These are phyloP conservation scores for Empis stercorea DNA, from an alignment of 2,888 invertebrate species.

Conservation along the genomic window DNA sequence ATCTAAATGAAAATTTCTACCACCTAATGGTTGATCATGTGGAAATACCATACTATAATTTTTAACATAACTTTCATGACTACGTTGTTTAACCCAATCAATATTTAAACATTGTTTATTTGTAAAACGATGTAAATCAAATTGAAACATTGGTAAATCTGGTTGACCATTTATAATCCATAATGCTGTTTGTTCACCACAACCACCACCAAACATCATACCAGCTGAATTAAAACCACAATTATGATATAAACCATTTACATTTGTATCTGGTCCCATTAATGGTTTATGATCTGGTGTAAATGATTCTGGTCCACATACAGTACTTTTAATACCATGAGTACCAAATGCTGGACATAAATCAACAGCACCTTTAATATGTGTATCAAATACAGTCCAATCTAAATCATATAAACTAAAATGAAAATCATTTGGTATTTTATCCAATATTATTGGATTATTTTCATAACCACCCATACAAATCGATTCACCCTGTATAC, in stretches of 20 bases:
- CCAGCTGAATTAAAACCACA: slow-evolving; percentile 86
- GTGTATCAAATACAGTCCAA: slow-evolving; percentile 69
- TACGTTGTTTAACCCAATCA: slow-evolving; percentile 67
- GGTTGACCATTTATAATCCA: slow-evolving; percentile 79
- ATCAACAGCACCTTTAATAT: slow-evolving; percentile 56
- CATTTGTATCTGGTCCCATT: slow-evolving; percentile 60
- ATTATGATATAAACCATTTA: slow-evolving; percentile 64
- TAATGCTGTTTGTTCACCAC: slow-evolving; percentile 68
- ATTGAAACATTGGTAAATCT: slow-evolving; percentile 70
- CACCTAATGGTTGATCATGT: slow-evolving; percentile 70
- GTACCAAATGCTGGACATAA: slow-evolving; percentile 61
- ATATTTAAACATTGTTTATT: slow-evolving; percentile 54
- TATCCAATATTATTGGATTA: slow-evolving; percentile 69
- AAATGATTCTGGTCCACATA: slow-evolving; percentile 85
- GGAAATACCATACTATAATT: slow-evolving; percentile 76
- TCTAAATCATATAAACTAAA: slow-evolving; percentile 80
- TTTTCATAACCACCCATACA: slow-evolving; percentile 78
- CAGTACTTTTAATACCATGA: slow-evolving; percentile 70
- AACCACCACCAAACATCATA: slow-evolving; percentile 84
- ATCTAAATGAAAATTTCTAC: slow-evolving; percentile 55
- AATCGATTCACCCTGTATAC: slow-evolving; percentile 71
- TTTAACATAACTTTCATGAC: slow-evolving; percentile 80
- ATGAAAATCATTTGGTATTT: slow-evolving; percentile 62
- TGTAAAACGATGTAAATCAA: slow-evolving; percentile 75
- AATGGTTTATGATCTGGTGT: slow-evolving; percentile 85